A percentile compares a stretch with the other conserved stretches of the same genome.
These are phyloP conservation scores for Trogon surrucura DNA, from an alignment of 2,113 vertebrate genomes.

Conservation along the genomic window DNA sequence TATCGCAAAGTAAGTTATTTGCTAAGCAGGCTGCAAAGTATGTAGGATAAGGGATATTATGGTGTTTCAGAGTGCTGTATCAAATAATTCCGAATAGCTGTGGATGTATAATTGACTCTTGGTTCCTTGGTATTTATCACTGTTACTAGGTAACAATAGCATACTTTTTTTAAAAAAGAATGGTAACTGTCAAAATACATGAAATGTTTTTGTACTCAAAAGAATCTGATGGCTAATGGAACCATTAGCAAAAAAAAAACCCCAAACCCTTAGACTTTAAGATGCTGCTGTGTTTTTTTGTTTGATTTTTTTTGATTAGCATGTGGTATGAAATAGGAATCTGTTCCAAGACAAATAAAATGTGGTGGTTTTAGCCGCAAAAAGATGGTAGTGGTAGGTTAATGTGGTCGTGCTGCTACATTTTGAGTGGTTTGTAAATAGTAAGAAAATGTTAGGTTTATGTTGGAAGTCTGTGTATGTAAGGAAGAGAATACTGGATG, in stretches of 20 bases:
- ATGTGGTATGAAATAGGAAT: neutral
- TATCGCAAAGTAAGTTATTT: neutral
- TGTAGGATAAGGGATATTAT: neutral
- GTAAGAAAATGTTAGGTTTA: neutral
- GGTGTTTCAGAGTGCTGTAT: neutral
- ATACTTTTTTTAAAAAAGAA: neutral
- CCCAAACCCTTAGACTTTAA: neutral
- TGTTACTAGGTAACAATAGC: neutral
- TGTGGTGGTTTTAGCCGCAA: neutral
- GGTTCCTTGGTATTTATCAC: neutral
- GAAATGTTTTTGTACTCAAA: neutral
- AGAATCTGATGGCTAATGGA: neutral
- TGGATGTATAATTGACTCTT: neutral
- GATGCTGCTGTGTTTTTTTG: neutral
- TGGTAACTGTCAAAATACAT: neutral
- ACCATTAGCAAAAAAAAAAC: neutral
- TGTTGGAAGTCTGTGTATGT: neutral
- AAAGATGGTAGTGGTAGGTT: neutral
- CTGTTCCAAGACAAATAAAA: neutral
- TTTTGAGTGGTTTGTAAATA: neutral
- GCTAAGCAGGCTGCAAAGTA: neutral
- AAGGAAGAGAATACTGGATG: neutral
- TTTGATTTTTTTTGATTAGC: neutral
- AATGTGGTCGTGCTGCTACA: neutral
- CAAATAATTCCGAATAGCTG: neutral